These are phyloP conservation scores for Cataglyphis altisquamis DNA, from an alignment of 2,888 invertebrate genomes.

Conservation along the genomic window DNA sequence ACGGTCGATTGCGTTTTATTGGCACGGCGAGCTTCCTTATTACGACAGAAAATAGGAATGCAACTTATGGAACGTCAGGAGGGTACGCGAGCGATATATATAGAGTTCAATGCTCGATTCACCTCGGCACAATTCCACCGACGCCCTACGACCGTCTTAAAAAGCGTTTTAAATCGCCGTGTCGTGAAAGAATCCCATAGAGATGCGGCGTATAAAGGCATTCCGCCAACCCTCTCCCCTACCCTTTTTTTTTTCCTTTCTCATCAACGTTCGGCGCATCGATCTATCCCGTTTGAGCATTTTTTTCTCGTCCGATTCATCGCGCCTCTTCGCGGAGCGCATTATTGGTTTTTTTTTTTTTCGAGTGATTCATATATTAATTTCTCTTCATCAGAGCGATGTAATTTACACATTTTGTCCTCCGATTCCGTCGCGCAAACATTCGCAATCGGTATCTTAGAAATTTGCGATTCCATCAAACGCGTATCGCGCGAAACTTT, in stretches of 20 bases:
- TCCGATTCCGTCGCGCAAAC: not conserved
- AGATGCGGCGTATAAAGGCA: conserved; percentile 84
- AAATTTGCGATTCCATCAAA: conserved; percentile 41
- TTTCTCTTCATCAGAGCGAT: conserved; percentile 26
- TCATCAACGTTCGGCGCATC: conserved; percentile 64
- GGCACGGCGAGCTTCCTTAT: conserved; percentile 63
- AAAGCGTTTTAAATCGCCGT: conserved; percentile 84
- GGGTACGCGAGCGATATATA: conserved; percentile 59
- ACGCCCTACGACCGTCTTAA: conserved; percentile 75
- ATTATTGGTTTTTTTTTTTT: not conserved
- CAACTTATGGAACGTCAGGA: conserved; percentile 68
- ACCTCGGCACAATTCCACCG: conserved; percentile 75
- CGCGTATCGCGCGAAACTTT: conserved; percentile 62
- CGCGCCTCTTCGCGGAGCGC: conserved; percentile 20
- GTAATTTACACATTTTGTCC: conserved; percentile 21
- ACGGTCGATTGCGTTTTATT: conserved; percentile 64
- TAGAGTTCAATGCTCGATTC: conserved; percentile 72
- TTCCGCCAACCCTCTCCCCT: conserved; percentile 77
- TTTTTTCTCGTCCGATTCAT: conserved; percentile 51
- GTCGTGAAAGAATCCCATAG: conserved; percentile 85
- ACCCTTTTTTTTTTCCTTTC: conserved; percentile 45
- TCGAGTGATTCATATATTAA: conserved; percentile 37
- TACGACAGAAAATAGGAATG: conserved; percentile 73
- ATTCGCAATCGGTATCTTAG: not conserved
- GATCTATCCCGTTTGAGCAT: conserved; percentile 62